Base-by-base conservation (phyloP, 1,140 invertebrate genomes). In the Musca domestica region DNA sequence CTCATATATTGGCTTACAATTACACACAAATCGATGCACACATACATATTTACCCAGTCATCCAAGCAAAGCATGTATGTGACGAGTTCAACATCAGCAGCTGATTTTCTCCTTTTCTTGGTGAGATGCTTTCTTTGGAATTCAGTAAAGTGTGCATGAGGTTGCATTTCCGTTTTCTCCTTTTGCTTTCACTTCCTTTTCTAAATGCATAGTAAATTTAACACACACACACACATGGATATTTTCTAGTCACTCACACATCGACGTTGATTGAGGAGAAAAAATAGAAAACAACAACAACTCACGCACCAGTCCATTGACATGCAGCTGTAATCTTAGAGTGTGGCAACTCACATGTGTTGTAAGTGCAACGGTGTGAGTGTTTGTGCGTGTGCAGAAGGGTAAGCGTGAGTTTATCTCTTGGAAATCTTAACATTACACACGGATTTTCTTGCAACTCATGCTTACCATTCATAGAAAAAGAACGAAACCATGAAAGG, bases 151-250 rank as follows among this genome's bases (percentile, higher is more conserved):
- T 61, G 17, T 19, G 34, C 56, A 61, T 61, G 56, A 61, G 56
- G 27, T 61, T 61, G 56, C 56, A 61, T 61, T 61, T 61, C 56
- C 56, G 30, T 51, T 51, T 9, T 51, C 4, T 19, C 20, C 20
- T 51, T 19, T 51, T 51, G n/a, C 20, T 51, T 51, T 19, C 20
- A 20, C 20, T 51, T 51, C 34, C 27, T 41, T 9, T 10, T 61
- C 12, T 61, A 17, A 61, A 61, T 61, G 56, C 56, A 61, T 34
- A 61, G n/a, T 61, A 61, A 61, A 61, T 61, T 61, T 61, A 61
- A 41, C 27, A 41, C 27, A 61, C 22, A 54, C 20, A 1, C n/a
- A n/a, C n/a, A n/a, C n/a, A n/a, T n/a, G n/a, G 34, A 41, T 41
- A 15, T 56, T 27, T 14, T 22, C 6, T 22, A 56, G 15, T 27